Percentiles rank a stretch among this genome's conserved stretches.
Conservation (phyloP, 2,888 invertebrate genomes). For the Tetanocera ferruginea region DNA sequence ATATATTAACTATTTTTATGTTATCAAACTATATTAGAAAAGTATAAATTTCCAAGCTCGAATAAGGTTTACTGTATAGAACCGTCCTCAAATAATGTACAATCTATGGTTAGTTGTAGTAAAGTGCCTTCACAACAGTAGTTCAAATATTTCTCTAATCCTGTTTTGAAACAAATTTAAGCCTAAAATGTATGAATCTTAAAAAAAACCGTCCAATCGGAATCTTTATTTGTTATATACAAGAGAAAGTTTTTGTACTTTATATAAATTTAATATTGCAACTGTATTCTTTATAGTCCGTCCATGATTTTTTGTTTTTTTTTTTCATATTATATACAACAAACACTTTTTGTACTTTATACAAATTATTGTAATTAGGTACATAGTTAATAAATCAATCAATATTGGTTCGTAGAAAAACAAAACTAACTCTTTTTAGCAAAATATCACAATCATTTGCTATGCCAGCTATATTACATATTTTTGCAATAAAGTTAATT, state of each 20-base stretch:
- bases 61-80: neutral
- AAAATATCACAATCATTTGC: too few relatives aligned
- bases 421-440: too few relatives aligned
- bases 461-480: too few relatives aligned
- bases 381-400: too few relatives aligned
- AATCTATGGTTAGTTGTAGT: neutral
- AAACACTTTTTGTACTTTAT: neutral
- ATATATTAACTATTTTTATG: neutral
- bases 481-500: too few relatives aligned
- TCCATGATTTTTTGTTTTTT: neutral
- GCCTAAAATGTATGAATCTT: neutral
- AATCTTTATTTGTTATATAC: neutral
- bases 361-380: neutral
- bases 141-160: slow-evolving; percentile 8
- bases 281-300: neutral
- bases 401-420: too few relatives aligned
- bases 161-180: neutral
- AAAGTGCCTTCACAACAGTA: slow-evolving; percentile 21
- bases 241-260: too few relatives aligned
- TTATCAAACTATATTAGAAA: neutral
- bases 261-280: too few relatives aligned
- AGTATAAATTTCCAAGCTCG: neutral
- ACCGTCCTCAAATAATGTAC: neutral
- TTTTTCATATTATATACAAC: neutral
- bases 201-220: neutral